Conservation (phyloP, 2,888 invertebrate species). For the Cheiracanthium punctorium region DNA sequence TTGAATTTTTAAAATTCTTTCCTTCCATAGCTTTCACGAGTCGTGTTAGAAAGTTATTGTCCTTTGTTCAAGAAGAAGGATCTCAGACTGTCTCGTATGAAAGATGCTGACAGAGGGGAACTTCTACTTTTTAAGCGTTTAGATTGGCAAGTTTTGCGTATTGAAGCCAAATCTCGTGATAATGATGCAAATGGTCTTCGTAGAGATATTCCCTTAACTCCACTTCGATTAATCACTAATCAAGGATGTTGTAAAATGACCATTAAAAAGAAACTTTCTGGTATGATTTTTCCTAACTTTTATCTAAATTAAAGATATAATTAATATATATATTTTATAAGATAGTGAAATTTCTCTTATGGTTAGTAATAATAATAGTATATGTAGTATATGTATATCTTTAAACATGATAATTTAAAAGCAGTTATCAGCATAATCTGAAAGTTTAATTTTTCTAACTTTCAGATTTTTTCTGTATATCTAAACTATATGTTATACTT, state of each 20-base stretch:
- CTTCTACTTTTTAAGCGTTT: constrained; percentile 96
- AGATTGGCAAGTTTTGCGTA: constrained; percentile 96
- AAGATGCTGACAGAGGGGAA: constrained; percentile 91
- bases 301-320: no score
- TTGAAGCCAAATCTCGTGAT: constrained; percentile 83
- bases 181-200: constrained; percentile 78
- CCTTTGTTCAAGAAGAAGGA: constrained; percentile 92
- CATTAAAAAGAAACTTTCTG: constrained; percentile 93
- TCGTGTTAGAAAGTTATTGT: constrained; percentile 94
- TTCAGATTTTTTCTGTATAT: no score
- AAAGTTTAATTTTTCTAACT: no score
- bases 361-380: no score
- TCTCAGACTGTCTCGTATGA: constrained; percentile 91
- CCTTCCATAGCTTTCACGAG: constrained; percentile 91
- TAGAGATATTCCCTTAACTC: constrained; percentile 84
- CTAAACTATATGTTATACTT: no score
- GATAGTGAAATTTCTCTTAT: no score
- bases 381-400: no score
- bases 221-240: constrained; percentile 92
- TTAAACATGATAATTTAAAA: no score
- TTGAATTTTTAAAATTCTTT: constrained; percentile 9
- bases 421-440: no score
- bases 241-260: constrained; percentile 95
- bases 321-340: no score
- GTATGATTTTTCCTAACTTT: no score